Base-by-base conservation (phyloP, 2,888 invertebrate genomes). In the Drosophila barbarae region DNA sequence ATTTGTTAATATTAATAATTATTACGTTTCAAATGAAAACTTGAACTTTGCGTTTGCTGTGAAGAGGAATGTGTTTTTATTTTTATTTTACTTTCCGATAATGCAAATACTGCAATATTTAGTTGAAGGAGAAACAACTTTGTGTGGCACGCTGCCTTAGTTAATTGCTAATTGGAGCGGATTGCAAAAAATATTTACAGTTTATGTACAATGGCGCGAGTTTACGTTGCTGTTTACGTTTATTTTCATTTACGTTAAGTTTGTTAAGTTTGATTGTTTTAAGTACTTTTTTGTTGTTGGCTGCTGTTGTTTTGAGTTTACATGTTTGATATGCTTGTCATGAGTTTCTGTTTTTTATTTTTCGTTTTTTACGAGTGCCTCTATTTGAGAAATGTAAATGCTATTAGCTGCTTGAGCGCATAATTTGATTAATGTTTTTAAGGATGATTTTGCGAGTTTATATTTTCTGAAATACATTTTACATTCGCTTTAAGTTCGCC, bases 241-340 rank as follows among this genome's bases (percentile, higher is more conserved):
- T 44, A 32, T 12, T 7, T 38, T 34, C n/a, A 13, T 15, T 32
- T 38, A 21, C 32, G 54, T 59, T 64, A 32, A 35, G 55, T 52
- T 38, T 73, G 59, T 58, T 63, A 41, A 41, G 52, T 52, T 39
- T 73, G 63, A 54, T 69, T 64, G 55, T 69, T 72, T 71, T 71
- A 71, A 70, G 60, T 71, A 70, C 70, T 51, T 49, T 49, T 56
- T 61, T 56, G 56, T 61, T 56, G 56, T 63, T 65, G 39, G 26
- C 50, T 44, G 18, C 56, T 73, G 46, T 32, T 47, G 18, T 18
- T 18, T 18, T 5, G 34, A 57, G 51, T 57, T 79, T 79, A 81
- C 74, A 84, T 76, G 78, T 78, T 57, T 79, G 85, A 79, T 79
- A 79, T 79, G 79, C 78, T 84, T 73, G 79, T 76, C 79, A 78